Base-by-base conservation (phyloP, 2,888 invertebrate genomes). In the Carpatolechia fugitivella region DNA sequence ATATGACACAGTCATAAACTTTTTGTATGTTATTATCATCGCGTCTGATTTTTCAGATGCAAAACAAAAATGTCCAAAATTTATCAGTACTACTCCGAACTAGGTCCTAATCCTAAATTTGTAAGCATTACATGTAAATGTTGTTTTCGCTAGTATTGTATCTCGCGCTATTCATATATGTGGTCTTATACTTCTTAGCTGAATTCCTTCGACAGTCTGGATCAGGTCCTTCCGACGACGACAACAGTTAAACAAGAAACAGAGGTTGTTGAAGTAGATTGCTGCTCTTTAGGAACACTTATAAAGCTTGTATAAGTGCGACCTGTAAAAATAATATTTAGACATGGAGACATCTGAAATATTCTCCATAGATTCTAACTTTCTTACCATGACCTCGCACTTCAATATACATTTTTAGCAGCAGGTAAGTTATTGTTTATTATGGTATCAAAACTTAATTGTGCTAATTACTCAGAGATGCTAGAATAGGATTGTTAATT, bases 121-220 rank as follows among this genome's bases (percentile, higher is more conserved):
- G 10, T 61, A 59, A 60, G 65, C 68, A 62, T 69, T 38, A 61
- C 46, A 60, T 63, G 61, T 74, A 72, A 67, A 83, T 85, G 84
- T 52, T 83, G 69, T 66, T 78, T 24, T 24, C n/a, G 63, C 63
- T 84, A 57, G 54, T 79, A 40, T 13, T 82, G 49, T 74, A 72
- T 50, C 52, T 85, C 60, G 41, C 71, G 52, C 13, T 78, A 57
- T 84, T 73, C 58, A 60, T 76, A 47, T 80, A 72, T 54, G 52
- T 84, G 58, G 78, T 82, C 24, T 56, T 74, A 49, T 54, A 68
- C 56, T 78, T 85, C 60, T 50, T 84, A 31, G 66, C 72, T 14
- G 60, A 68, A 7, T n/a, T 29, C 24, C 2, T 44, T 0, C 44
- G 29, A 8, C 20, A 29, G 10, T 20, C 33, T 10, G 33, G 11